Percentiles rank a stretch among this genome's conserved stretches.
These are phyloP conservation scores for Halcyon chelicuti DNA, from an alignment of 2,797 vertebrate genomes.

Conservation along the genomic window DNA sequence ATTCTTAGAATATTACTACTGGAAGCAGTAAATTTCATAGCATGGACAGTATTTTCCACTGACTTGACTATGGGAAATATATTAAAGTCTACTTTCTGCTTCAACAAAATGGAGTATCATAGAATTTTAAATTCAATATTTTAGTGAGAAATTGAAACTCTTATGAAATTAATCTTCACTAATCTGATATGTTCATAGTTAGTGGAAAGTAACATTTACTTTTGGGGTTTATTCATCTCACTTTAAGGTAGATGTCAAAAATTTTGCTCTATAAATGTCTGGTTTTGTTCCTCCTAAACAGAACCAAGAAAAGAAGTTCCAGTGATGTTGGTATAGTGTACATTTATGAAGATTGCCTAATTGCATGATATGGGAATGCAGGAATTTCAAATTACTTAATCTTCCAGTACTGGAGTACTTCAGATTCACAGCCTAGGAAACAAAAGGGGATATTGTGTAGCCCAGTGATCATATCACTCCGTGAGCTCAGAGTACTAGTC, in stretches of 20 bases:
- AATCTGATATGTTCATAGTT: not conserved
- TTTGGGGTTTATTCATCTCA: not conserved
- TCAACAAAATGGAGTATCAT: not conserved
- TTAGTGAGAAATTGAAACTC: not conserved
- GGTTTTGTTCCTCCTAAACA: not conserved
- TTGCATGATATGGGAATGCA: not conserved
- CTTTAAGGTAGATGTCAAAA: not conserved
- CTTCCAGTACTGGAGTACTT: not conserved
- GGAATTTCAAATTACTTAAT: not conserved
- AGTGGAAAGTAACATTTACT: not conserved
- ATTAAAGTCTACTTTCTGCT: not conserved
- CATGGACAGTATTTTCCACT: not conserved
- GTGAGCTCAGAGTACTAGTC: not conserved
- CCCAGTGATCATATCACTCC: not conserved
- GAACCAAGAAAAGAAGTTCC: not conserved
- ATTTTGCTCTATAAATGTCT: not conserved
- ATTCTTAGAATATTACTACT: not conserved
- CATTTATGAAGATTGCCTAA: not conserved
- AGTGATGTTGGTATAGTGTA: not conserved
- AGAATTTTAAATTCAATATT: not conserved
- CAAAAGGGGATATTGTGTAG: not conserved
- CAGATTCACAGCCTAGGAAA: not conserved
- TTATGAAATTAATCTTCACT: not conserved
- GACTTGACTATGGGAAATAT: not conserved
- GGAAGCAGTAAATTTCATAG: not conserved